phyloP scores from a whole-genome alignment of 2,113 vertebrate species.

The Pangasianodon gigas region DNA sequence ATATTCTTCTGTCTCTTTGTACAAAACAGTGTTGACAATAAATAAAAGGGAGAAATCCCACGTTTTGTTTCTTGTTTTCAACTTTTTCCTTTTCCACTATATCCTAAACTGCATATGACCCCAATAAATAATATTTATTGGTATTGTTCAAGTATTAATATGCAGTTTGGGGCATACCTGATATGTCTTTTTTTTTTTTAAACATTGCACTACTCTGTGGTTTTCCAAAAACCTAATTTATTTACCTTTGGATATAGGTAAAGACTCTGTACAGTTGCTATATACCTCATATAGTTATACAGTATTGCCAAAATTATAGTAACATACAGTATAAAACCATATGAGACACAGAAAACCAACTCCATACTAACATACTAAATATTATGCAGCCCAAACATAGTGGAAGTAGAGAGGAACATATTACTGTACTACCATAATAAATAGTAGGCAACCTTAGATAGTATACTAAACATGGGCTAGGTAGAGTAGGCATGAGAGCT shows the following conservation, averaged over 20 bases:
- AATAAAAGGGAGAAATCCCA: conserved; percentile 76
- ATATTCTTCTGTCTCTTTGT: conserved; percentile 82
- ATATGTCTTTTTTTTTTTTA: not conserved
- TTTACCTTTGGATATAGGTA: not conserved
- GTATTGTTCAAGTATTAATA: not conserved
- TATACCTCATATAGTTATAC: not conserved
- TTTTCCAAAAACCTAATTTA: not conserved
- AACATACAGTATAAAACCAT: not conserved
- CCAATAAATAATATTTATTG: not conserved
- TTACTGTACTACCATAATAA: not conserved
- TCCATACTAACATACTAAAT: not conserved
- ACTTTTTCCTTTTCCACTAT: not conserved
- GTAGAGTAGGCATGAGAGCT: not conserved
- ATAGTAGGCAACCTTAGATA: not conserved
- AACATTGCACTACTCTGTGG: not conserved
- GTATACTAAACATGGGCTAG: not conserved
- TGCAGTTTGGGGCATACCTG: not conserved
- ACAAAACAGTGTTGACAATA: conserved; percentile 81
- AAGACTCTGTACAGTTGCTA: not conserved
- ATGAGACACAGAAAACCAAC: not conserved
- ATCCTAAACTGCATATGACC: not conserved
- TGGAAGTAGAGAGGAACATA: not conserved
- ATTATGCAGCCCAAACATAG: not conserved
- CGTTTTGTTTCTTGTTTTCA: conserved; percentile 30
- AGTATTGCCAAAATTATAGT: not conserved